Base-by-base conservation (phyloP, 1,140 invertebrate genomes). In the Drosophila parabipectinata region DNA sequence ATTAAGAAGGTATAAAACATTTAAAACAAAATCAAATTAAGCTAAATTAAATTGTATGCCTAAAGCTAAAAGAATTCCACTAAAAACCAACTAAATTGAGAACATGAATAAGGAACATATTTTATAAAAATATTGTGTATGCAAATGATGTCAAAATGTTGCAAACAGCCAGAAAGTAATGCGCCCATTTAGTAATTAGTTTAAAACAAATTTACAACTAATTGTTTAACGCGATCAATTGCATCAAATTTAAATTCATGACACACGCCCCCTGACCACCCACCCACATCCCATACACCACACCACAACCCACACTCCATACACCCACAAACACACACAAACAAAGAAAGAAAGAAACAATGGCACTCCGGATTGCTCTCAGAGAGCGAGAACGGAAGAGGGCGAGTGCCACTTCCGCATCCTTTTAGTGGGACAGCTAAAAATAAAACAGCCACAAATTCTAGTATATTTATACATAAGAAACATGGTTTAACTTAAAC, bases 61-160 rank as follows among this genome's bases (percentile, higher is more conserved):
- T 81, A 77, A 61, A 77, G 55, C 34, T 37, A 37, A 51, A 14
- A 61, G 61, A 78, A 83, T 83, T 63, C 72, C 57, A 80, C 48
- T 58, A 78, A 81, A 80, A 81, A 80, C 44, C 58, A 69, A 82
- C 50, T 72, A 57, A 24, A 77, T 74, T 72, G 53, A 74, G 56
- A 57, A 32, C 54, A 51, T 71, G 76, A 67, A 66, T 67, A 78
- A 82, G 75, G 57, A 73, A 87, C 56, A 88, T 87, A 87, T 87
- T 87, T 87, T 88, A 88, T 82, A 87, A 87, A 88, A 87, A 87
- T 87, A 85, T 87, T 85, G 81, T 85, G 81, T 82, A 87, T 85
- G 82, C 81, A 85, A 82, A 82, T 76, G 83, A 88, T 88, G 83
- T 87, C 83, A 87, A 87, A 87, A 88, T 88, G 83, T 88, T 88